phyloP scores from a whole-genome alignment of 2,888 invertebrate species.

The Caradrina clavipalpis region DNA sequence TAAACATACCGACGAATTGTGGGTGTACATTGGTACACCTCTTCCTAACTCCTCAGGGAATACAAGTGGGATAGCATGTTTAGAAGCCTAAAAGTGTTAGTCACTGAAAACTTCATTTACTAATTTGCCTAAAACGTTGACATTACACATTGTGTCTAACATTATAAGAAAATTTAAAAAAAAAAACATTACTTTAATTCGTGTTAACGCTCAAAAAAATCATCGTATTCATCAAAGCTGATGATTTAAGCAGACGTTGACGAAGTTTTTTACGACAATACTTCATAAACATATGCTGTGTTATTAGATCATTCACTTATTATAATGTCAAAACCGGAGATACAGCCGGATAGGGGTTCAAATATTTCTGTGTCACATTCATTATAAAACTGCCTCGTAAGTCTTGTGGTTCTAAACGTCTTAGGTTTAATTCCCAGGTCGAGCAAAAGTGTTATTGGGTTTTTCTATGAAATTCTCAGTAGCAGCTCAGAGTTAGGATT shows the following conservation, averaged over 20 bases:
- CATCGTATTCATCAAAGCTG: conserved; percentile 52
- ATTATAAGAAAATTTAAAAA: not conserved
- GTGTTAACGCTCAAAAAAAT: not conserved
- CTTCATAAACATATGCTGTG: conserved; percentile 70
- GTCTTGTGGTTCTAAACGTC: too few species aligned
- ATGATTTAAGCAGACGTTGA: conserved; percentile 71
- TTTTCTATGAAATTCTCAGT: too few species aligned
- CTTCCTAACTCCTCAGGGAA: too few species aligned
- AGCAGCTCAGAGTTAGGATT: too few species aligned
- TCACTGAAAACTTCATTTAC: too few species aligned
- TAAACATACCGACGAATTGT: too few species aligned
- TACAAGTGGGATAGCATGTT: too few species aligned
- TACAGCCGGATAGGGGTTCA: conserved; percentile 72
- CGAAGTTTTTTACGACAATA: conserved; percentile 69
- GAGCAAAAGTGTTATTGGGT: too few species aligned
- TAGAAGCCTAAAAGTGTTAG: too few species aligned
- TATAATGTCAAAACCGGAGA: conserved; percentile 77
- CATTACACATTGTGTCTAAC: not conserved
- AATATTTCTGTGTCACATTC: conserved; percentile 63
- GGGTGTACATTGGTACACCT: too few species aligned
- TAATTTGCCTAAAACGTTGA: conserved; percentile 22
- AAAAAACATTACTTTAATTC: not conserved
- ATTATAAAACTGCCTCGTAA: conserved; percentile 2
- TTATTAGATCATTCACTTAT: conserved; percentile 81
- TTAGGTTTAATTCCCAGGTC: too few species aligned